Evolutionary conservation across 2,888 invertebrate genomes (phyloP), one percentile per base, ranked within the genome.

Genomic region (Candidula unifasciata): DNA sequence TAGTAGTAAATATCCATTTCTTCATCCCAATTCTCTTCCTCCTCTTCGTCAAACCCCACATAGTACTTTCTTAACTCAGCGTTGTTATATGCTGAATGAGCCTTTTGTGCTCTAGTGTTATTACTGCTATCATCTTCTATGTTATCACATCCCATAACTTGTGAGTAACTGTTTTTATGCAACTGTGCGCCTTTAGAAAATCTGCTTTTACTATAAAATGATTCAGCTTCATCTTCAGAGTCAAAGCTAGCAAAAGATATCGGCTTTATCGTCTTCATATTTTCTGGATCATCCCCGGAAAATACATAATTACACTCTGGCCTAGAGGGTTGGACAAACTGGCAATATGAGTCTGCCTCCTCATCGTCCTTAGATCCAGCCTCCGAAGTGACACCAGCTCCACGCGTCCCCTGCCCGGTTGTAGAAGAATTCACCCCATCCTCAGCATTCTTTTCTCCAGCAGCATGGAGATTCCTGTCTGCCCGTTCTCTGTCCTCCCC

Each of bases 11-110:
- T 76, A 30, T 80, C 74, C 6, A 73, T 30, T 64, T 84, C 84
- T 33, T 80, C 57, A 21, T 80, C 84, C 84, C 84, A 84, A 18
- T 74, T 64, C 8, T 84, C 84, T 54, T 84, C 68, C 5, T 57
- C 78, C 16, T 37, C 24, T 52, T 78, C 79, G n/a, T 64, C 52
- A 30, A 64, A 60, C 1, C 37, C 73, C 16, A 69, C 64, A 37
- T 78, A 78, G 37, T 24, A 33, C 6, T 5, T 6, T 8, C 18
- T 64, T 13, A 81, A 21, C 3, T 71, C 37, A 71, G 13, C 2
- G n/a, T 44, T 18, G 10, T 27, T 52, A 44, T 52, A n/a, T 2
- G 27, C 18, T 8, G 37, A 24, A 27, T 3, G 27, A n/a, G 60
- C 18, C 60, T 24, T 60, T 3, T 60, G 24, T 3, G 60, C 60